These are phyloP conservation scores for Myotis yumanensis DNA, from an alignment of 2,113 vertebrate genomes.

Conservation along the genomic window DNA sequence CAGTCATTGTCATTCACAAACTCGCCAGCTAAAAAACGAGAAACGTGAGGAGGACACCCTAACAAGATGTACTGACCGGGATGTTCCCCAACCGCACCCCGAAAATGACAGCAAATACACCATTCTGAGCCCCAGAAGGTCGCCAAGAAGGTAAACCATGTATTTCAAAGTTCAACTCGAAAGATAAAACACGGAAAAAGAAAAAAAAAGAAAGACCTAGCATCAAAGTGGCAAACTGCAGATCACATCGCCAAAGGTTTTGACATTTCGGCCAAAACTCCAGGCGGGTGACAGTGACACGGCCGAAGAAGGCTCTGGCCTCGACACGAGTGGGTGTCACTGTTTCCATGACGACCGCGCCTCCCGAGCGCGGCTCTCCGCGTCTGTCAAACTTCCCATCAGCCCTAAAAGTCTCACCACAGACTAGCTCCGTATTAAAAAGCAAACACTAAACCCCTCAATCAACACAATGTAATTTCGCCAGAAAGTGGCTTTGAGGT, in stretches of 20 bases:
- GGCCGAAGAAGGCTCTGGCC: too few relatives aligned
- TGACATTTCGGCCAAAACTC: not conserved
- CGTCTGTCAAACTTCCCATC: not conserved
- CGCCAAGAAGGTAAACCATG: not conserved
- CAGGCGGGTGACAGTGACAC: not conserved
- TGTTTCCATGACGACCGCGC: not conserved
- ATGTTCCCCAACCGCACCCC: too few relatives aligned
- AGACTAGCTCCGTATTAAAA: not conserved
- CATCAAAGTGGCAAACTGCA: not conserved
- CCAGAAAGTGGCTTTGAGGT: not conserved
- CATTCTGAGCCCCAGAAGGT: not conserved
- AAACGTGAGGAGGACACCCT: too few relatives aligned
- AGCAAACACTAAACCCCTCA: not conserved
- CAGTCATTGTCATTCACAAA: too few relatives aligned
- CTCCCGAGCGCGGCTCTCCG: not conserved
- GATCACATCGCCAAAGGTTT: not conserved
- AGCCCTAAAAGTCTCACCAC: not conserved
- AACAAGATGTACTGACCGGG: too few relatives aligned
- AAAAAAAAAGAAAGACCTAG: not conserved
- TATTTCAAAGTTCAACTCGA: not conserved
- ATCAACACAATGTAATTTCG: not conserved
- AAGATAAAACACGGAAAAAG: not conserved
- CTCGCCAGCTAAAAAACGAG: too few relatives aligned
- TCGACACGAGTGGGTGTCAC: too few relatives aligned
- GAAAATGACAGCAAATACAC: too few relatives aligned